These are phyloP conservation scores for Tamandua tetradactyla DNA, from an alignment of 2,797 vertebrate species.

Conservation along the genomic window DNA sequence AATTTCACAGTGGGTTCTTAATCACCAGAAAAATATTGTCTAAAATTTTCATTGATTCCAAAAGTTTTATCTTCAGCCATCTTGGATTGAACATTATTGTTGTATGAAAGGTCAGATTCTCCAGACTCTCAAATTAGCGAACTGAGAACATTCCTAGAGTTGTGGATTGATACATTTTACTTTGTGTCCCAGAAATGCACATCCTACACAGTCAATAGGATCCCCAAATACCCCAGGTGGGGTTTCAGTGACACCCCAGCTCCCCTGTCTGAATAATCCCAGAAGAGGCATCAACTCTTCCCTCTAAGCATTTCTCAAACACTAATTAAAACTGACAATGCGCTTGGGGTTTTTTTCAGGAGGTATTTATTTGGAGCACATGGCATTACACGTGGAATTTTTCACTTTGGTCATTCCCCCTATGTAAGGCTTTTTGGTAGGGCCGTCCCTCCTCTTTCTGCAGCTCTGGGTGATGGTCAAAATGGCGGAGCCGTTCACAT, in stretches of 20 bases:
- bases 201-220: not conserved
- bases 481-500: not conserved
- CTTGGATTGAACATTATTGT: slow-evolving; percentile 46
- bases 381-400: too few relatives aligned
- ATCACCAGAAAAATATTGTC: slow-evolving; percentile 63
- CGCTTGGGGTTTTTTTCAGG: not conserved
- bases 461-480: not conserved
- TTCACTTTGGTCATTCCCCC: too few relatives aligned
- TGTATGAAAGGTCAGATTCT: slow-evolving; percentile 20
- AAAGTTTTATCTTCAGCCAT: slow-evolving; percentile 42
- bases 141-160: slow-evolving; percentile 36
- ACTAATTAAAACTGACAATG: not conserved
- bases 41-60: slow-evolving; percentile 72
- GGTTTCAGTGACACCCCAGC: not conserved
- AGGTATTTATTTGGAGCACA: not conserved
- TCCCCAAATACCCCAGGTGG: not conserved
- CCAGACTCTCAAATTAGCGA: slow-evolving; percentile 26
- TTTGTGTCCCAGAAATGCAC: slow-evolving; percentile 17
- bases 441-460: too few relatives aligned
- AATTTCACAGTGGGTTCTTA: slow-evolving; percentile 63
- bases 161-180: not conserved
- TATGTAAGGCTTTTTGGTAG: too few relatives aligned
- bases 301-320: not conserved
- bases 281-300: not conserved
- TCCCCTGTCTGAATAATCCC: not conserved